A percentile compares a stretch with the other conserved stretches of the same genome.
Conservation (phyloP, 2,888 invertebrate species). For the Drosophila austrosaltans region DNA sequence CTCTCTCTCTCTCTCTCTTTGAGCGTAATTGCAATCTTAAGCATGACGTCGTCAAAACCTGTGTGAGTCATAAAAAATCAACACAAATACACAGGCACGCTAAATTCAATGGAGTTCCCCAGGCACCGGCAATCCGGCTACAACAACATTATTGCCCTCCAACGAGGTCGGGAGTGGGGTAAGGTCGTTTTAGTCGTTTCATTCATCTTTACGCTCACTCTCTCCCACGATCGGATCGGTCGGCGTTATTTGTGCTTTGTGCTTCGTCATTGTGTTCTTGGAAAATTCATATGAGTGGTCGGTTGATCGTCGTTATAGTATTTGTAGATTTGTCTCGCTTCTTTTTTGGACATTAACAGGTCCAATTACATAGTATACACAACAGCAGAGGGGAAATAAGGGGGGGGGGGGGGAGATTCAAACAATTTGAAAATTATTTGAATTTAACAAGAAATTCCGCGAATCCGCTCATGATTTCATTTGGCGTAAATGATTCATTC, state of each 20-base stretch:
- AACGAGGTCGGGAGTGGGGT: slow-evolving; percentile 4
- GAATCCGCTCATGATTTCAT: slow-evolving; percentile 71
- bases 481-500: slow-evolving; percentile 64
- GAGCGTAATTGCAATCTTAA: slow-evolving; percentile 31
- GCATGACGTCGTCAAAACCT: slow-evolving; percentile 62
- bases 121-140: slow-evolving; percentile 29
- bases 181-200: slow-evolving; percentile 61
- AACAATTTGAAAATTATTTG: slow-evolving; percentile 60
- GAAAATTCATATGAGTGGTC: slow-evolving; percentile 76
- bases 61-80: slow-evolving; percentile 55
- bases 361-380: slow-evolving; percentile 10
- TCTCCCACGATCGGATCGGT: slow-evolving; percentile 12
- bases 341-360: slow-evolving; percentile 31
- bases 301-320: slow-evolving; percentile 53
- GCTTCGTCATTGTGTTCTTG: slow-evolving; percentile 78
- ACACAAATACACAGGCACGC: slow-evolving; percentile 35
- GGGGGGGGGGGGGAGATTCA: slow-evolving; percentile 12
- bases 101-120: slow-evolving; percentile 68
- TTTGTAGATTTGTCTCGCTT: slow-evolving; percentile 17
- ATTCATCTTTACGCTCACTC: slow-evolving; percentile 8
- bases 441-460: slow-evolving; percentile 61
- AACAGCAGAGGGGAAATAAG: background rate
- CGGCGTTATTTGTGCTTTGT: slow-evolving; percentile 25
- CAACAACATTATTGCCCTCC: background rate
- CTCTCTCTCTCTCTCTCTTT: slow-evolving; percentile 13